Evolutionary conservation across 2,888 invertebrate genomes (phyloP).

Genomic region (Anagyrus pseudococci): DNA sequence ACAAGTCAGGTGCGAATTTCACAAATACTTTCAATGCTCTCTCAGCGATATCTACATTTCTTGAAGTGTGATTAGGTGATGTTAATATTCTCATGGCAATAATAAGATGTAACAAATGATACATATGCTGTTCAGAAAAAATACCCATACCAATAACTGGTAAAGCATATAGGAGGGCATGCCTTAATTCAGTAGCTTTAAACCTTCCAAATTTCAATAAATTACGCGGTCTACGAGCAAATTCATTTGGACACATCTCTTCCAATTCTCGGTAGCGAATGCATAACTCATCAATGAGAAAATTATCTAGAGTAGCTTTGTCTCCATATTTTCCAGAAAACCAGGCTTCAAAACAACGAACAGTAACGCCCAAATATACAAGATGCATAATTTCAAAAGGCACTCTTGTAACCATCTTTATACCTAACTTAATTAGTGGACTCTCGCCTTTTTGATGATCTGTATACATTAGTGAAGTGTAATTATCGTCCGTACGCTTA

Average conservation of each 20-base stretch:
- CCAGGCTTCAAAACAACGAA: not conserved
- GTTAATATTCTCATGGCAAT: not conserved
- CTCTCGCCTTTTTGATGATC: not conserved
- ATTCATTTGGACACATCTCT: not conserved
- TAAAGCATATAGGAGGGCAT: not conserved
- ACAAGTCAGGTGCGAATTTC: not conserved
- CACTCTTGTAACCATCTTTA: not conserved
- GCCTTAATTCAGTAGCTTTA: not conserved
- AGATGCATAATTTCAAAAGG: constrained; percentile 7
- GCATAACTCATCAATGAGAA: not conserved
- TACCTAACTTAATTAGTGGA: not conserved
- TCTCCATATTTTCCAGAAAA: not conserved
- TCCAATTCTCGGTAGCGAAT: not conserved
- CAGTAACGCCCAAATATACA: not conserved
- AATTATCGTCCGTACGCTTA: not conserved
- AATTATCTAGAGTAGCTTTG: not conserved
- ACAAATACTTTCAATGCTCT: not conserved
- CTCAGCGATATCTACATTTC: not conserved
- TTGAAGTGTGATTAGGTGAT: not conserved
- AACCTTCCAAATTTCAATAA: not conserved
- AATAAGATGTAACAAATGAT: not conserved
- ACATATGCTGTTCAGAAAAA: not conserved
- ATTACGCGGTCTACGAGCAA: not conserved
- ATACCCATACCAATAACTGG: not conserved
- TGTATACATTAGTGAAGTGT: not conserved